Evolutionary conservation across 2,888 invertebrate species (phyloP), one percentile per base, ranked within the genome.

Genomic region (Automeris io): DNA sequence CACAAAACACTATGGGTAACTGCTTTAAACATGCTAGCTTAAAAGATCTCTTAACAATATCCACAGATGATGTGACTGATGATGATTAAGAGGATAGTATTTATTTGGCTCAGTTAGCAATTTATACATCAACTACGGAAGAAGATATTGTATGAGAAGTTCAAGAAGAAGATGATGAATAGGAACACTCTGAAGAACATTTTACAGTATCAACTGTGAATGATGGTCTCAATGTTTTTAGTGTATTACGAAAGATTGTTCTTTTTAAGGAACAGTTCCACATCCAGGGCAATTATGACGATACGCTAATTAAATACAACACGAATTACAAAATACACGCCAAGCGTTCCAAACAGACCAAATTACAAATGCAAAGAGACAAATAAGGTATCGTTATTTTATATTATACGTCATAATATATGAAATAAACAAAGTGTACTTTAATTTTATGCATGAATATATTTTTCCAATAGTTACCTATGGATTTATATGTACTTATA

Each of bases 221-320:
- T 41, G 40, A 45, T 16, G 43, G 42, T 43, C 42, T 49, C 33
- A 47, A 45, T 43, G 46, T 47, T 43, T 34, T 49, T 26, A 49
- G 31, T 44, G 44, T 46, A 37, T 49, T 47, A 45, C 19, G 42
- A 48, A 47, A 49, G 32, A 43, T 46, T 40, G 35, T 45, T 37
- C 33, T 46, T 38, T 46, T 45, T 42, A 45, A 41, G 35, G 11
- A 41, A 38, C 35, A 35, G 35, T 32, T 41, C 21, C 25, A 41
- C 35, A 38, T 25, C 8, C 23, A 34, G 18, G 13, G 31, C n/a
- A 46, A 31, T 32, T 31, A 35, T 35, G 42, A 39, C 9, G 26
- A 37, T 41, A 33, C 12, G 18, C 22, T 39, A n/a, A 29, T 34
- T 35, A 26, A 39, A 34, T 34, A 19, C 35, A 32, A 40, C 12